Percentiles rank a stretch among this genome's conserved stretches.
Conservation (phyloP, 2,797 vertebrate genomes). For the Epinephelus malabaricus region DNA sequence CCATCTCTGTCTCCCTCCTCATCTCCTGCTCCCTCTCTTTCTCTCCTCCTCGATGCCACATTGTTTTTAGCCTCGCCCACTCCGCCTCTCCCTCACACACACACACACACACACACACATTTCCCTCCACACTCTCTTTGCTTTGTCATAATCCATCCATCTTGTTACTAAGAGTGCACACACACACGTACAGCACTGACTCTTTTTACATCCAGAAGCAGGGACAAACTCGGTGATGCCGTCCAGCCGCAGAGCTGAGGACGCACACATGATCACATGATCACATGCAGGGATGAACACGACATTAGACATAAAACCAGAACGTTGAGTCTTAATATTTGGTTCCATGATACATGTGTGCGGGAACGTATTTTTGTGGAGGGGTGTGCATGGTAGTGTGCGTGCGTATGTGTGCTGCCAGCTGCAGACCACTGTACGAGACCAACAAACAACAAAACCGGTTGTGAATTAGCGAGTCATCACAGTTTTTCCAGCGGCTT, state of each 20-base stretch:
- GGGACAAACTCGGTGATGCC: background rate
- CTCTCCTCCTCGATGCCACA: background rate
- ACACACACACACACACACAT: background rate
- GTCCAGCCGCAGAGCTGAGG: background rate
- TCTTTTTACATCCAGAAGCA: background rate
- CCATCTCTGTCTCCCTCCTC: slow-evolving; percentile 51
- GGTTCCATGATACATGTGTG: no score
- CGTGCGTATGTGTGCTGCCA: no score
- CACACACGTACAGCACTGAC: background rate
- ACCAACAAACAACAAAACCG: no score
- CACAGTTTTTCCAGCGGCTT: no score
- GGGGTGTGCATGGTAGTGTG: no score
- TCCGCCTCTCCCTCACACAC: slow-evolving; percentile 8
- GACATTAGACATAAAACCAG: no score
- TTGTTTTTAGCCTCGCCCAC: slow-evolving; percentile 39
- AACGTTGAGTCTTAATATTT: no score
- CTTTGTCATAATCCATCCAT: slow-evolving; percentile 64
- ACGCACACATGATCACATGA: background rate
- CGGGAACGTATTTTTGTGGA: no score
- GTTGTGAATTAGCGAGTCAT: no score
- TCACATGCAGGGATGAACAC: background rate
- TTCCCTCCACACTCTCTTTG: slow-evolving; percentile 15
- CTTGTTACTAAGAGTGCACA: slow-evolving; percentile 29
- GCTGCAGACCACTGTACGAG: no score
- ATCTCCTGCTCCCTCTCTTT: background rate